Base-by-base conservation (phyloP, 2,888 invertebrate genomes). In the Sabellastarte sp. region DNA sequence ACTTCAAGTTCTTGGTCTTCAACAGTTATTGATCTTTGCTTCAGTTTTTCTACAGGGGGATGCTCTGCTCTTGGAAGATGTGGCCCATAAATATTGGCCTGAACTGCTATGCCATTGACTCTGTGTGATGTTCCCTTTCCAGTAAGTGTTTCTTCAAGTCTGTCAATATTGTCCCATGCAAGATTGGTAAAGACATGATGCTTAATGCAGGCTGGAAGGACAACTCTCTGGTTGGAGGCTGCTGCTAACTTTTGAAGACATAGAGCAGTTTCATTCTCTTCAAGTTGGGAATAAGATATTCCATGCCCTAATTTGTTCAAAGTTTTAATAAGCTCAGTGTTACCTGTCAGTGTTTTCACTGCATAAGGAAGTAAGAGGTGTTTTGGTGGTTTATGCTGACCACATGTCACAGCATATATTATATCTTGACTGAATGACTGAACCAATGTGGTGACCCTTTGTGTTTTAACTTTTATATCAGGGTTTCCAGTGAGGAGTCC, bases 121-220 rank as follows among this genome's bases (percentile, higher is more conserved):
- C 71, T 31, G 59, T 70, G 70, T 24, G 71, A 68, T 20, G 71
- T 73, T n/a, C 68, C 73, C 57, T 60, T 63, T 2, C 73, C 69
- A 52, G 56, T 70, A 3, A 74, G 63, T 24, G 64, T 64, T 50
- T 73, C 69, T 62, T 75, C 72, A 24, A 69, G 61, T 51, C 68
- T 51, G 59, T 74, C 73, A 57, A 72, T 76, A 61, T 75, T 74
- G 59, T 69, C 70, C 41, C 52, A 74, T 15, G 67, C 69, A 2
- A 70, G 55, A 28, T 26, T 65, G 41, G 64, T 68, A 29, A 52
- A 60, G 20, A 66, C 57, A 62, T 50, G 20, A 31, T 62, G 68
- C 32, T 74, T 59, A 15, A 66, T 64, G 15, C 50, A 56, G 26
- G 53, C 28, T 33, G 66, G 67, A 26, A 69, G 64, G 26, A 57